Base-by-base conservation (phyloP, 2,797 vertebrate species). In the Spinus pinus region DNA sequence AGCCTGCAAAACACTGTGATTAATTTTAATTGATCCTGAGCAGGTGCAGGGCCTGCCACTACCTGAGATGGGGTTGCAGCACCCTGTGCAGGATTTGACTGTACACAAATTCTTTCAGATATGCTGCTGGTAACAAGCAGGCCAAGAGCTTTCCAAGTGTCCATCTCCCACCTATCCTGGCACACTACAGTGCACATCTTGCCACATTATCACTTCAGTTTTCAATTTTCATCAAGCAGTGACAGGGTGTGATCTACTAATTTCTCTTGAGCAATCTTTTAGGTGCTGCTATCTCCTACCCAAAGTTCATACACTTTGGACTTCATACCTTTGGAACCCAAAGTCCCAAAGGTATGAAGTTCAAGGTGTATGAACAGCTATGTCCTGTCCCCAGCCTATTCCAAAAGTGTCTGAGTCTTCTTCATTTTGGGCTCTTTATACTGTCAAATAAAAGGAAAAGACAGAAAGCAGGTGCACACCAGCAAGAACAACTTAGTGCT, bases 91-190 rank as follows among this genome's bases (percentile, higher is more conserved):
- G 71, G 37, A 53, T 56, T 93, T 41, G 33, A 30, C 9, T 23
- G 12, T 1, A 1, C 6, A 50, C 0, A 0, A 53, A 79, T 12
- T 11, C 37, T 20, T 6, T 9, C 1, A 0, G 46, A 44, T 1
- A 1, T 25, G 24, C 35, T 66, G 41, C 46, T 67, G 13, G 9
- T 42, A 53, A 80, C 4, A 8, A 33, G 37, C 9, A 51, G 2
- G 17, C 19, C 31, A 61, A 46, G 0, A 44, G 12, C 53, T 47
- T 62, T 66, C 10, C 16, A 17, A 10, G 8, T 7, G 12, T 18
- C 24, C 25, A 31, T 12, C 23, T 78, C 65, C 49, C 19, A 56
- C 13, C 47, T 24, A 15, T 33, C 50, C 16, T 33, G 78, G n/a
- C 23, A 54, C 31, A 22, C 53, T n/a, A 31, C 20, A 53, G 30